Conservation (phyloP, 2,113 vertebrate genomes). For the Nibea albiflora region DNA sequence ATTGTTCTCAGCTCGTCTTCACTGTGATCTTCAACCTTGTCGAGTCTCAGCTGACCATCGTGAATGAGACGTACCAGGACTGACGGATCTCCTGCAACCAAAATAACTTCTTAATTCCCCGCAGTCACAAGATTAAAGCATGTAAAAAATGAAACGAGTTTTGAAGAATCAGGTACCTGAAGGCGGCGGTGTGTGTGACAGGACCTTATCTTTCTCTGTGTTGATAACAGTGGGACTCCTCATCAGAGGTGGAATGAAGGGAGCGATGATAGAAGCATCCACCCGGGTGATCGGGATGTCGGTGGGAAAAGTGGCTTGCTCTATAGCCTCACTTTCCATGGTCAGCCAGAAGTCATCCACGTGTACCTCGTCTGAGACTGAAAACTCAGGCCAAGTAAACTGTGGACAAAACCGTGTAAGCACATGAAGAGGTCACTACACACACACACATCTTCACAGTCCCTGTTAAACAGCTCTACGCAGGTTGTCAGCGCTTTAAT, state of each 20-base stretch:
- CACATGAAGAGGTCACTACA: not conserved
- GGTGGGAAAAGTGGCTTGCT: constrained; percentile 93
- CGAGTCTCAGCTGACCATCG: constrained; percentile 88
- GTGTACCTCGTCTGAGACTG: constrained; percentile 91
- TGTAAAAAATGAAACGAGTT: not conserved
- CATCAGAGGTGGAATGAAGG: constrained; percentile 97
- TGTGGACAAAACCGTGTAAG: constrained; percentile 56
- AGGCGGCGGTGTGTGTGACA: constrained; percentile 58
- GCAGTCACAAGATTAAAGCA: not conserved
- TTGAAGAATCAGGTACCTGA: constrained; percentile 48
- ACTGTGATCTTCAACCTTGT: constrained; percentile 87
- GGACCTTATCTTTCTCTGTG: constrained; percentile 94
- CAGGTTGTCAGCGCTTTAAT: not conserved
- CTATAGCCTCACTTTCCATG: constrained; percentile 96
- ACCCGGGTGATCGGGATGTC: constrained; percentile 95
- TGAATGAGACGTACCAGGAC: constrained; percentile 91
- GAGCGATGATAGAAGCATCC: constrained; percentile 96
- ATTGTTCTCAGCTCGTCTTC: constrained; percentile 87
- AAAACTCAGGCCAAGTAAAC: constrained; percentile 97
- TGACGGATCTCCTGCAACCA: constrained; percentile 87
- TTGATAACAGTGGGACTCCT: constrained; percentile 91
- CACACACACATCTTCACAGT: not conserved
- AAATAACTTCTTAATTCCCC: not conserved
- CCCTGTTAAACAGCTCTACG: not conserved
- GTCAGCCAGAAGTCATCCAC: constrained; percentile 98